phyloP scores from a whole-genome alignment of 1,140 invertebrate species.

The Hyphantria cunea region DNA sequence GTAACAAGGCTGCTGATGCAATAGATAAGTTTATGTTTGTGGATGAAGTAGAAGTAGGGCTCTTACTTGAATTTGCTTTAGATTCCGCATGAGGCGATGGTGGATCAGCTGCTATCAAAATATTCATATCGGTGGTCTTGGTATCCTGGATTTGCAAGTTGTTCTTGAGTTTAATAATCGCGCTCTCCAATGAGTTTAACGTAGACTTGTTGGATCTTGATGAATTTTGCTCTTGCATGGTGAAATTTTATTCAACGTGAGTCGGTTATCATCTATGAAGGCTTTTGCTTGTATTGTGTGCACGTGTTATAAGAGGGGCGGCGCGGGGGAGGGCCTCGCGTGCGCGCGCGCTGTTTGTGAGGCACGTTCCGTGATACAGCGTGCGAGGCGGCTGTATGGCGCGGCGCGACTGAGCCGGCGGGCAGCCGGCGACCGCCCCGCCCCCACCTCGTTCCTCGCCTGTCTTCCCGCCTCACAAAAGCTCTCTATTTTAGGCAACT shows the following conservation, averaged over 20 bases:
- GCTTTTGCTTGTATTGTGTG: conserved; percentile 39
- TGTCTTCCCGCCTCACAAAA: conserved; percentile 74
- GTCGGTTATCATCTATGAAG: conserved; percentile 42
- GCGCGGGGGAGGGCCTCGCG: conserved; percentile 58
- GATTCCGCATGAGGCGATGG: conserved; percentile 59
- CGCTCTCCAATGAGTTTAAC: conserved; percentile 76
- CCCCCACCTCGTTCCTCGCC: conserved; percentile 64
- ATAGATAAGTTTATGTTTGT: conserved; percentile 77
- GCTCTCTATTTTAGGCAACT: conserved; percentile 81
- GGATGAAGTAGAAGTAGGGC: conserved; percentile 71
- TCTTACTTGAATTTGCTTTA: conserved; percentile 70
- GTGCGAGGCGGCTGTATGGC: conserved; percentile 71
- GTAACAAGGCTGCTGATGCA: conserved; percentile 74
- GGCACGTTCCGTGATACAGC: conserved; percentile 53
- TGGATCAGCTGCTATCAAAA: conserved; percentile 63
- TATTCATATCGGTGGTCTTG: conserved; percentile 71
- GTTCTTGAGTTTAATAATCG: conserved; percentile 80
- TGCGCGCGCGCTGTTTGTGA: conserved; percentile 61
- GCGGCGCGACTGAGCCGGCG: conserved; percentile 76
- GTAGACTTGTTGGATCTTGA: conserved; percentile 70
- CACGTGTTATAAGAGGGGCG: conserved; percentile 60
- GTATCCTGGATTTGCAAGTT: conserved; percentile 78
- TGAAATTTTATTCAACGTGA: conserved; percentile 39
- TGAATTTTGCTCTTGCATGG: conserved; percentile 77
- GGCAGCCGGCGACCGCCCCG: conserved; percentile 70